Percentiles rank a stretch among this genome's conserved stretches.
These are phyloP conservation scores for Ammospiza caudacuta DNA, from an alignment of 2,113 vertebrate species.

Conservation along the genomic window DNA sequence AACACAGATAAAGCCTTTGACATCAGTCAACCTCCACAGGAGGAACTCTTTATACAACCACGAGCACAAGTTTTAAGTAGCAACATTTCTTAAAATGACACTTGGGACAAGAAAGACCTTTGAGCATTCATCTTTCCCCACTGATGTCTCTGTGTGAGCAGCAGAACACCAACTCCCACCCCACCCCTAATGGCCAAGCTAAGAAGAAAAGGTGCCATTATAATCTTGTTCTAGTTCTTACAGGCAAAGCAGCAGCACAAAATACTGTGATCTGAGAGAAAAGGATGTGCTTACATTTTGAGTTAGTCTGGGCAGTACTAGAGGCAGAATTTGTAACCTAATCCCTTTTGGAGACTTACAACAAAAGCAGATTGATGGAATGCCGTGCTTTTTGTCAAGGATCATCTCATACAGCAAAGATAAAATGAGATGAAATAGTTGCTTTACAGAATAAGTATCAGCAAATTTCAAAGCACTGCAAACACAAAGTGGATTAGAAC, in stretches of 20 bases:
- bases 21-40: constrained; percentile 23
- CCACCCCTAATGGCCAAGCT: not conserved
- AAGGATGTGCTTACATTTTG: not conserved
- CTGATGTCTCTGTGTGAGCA: not conserved
- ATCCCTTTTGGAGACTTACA: not conserved
- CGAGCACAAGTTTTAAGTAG: not conserved
- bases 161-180: not conserved
- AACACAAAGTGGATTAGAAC: not conserved
- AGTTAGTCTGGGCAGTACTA: not conserved
- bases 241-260: not conserved
- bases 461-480: constrained; percentile 20
- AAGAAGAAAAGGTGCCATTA: not conserved
- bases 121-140: not conserved
- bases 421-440: not conserved
- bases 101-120: no score
- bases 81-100: not conserved
- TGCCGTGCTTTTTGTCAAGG: not conserved
- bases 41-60: not conserved
- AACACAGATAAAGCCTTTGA: constrained; percentile 4
- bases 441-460: not conserved
- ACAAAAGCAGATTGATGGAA: not conserved
- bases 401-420: not conserved
- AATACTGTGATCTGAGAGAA: not conserved
- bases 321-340: not conserved
- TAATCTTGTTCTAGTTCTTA: not conserved